These are phyloP conservation scores for Amaurobius ferox DNA, from an alignment of 2,888 invertebrate species.

Conservation along the genomic window DNA sequence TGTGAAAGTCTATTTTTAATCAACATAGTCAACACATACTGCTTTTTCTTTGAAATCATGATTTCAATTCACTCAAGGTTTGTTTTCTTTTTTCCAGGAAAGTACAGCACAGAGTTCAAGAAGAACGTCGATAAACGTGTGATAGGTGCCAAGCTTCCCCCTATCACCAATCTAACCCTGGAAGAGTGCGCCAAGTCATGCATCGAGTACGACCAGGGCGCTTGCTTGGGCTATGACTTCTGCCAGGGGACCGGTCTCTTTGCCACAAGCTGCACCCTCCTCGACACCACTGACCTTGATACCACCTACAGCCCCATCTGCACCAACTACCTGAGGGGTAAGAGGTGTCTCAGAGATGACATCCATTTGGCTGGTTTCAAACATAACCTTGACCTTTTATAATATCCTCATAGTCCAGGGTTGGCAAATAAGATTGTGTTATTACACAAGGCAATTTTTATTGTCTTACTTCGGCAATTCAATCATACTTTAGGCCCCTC, in stretches of 20 bases:
- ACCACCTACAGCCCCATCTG: slow-evolving; percentile 30
- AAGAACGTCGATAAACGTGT: slow-evolving; percentile 21
- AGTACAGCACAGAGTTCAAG: slow-evolving; percentile 57
- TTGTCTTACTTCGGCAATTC: too few species aligned
- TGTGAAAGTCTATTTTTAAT: too few species aligned
- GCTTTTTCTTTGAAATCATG: too few species aligned
- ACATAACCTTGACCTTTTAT: too few species aligned
- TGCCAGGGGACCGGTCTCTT: slow-evolving; percentile 35
- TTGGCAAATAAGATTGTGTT: too few species aligned
- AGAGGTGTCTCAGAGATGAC: background rate
- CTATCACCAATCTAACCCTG: slow-evolving; percentile 39
- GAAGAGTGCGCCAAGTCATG: slow-evolving; percentile 58
- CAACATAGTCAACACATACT: too few species aligned
- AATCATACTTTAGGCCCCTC: too few species aligned
- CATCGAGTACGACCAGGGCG: slow-evolving; percentile 33
- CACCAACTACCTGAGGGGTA: slow-evolving; percentile 48
- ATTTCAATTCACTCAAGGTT: too few species aligned
- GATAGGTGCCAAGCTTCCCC: slow-evolving; percentile 6
- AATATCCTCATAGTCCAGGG: too few species aligned
- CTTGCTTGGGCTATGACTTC: slow-evolving; percentile 61
- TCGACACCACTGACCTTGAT: slow-evolving; percentile 28
- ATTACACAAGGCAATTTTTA: too few species aligned
- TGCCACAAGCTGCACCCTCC: slow-evolving; percentile 33
- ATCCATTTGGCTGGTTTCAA: too few species aligned
- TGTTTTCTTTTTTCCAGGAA: slow-evolving; percentile 27